A percentile compares a stretch with the other conserved stretches of the same genome.
Conservation (phyloP, 2,113 vertebrate species). For the Falco punctatus region DNA sequence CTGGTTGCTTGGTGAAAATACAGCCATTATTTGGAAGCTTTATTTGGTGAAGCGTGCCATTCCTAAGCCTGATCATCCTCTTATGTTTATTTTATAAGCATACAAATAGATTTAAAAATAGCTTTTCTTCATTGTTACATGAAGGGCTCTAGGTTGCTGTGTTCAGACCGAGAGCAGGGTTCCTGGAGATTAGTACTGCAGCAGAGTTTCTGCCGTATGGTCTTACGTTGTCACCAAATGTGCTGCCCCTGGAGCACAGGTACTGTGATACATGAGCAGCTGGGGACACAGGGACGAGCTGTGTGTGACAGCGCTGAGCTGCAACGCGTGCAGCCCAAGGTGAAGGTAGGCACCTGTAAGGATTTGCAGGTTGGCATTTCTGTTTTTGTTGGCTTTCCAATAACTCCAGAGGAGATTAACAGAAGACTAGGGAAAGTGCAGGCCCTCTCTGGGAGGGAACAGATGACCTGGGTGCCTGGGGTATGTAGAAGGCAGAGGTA, state of each 20-base stretch:
- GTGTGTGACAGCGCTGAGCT: fast-evolving
- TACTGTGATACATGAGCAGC: fast-evolving
- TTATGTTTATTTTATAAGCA: background rate
- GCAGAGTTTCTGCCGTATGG: background rate
- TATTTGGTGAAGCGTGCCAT: background rate
- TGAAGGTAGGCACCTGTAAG: background rate
- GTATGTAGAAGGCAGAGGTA: background rate
- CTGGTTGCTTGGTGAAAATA: background rate
- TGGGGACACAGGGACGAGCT: background rate
- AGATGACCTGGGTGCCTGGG: background rate
- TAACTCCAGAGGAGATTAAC: background rate
- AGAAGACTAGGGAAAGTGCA: background rate
- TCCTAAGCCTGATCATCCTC: background rate
- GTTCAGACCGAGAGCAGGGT: background rate
- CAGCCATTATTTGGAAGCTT: background rate
- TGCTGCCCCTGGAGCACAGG: background rate
- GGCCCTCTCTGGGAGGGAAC: background rate
- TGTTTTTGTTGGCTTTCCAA: background rate
- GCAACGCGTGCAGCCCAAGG: background rate
- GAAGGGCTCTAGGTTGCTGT: background rate
- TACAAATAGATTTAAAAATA: background rate
- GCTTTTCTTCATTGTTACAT: background rate
- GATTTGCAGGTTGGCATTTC: background rate
- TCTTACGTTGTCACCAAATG: background rate
- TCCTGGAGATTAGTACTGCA: background rate